Evolutionary conservation across 2,797 vertebrate genomes (phyloP).

Genomic region (Esox lucius): DNA sequence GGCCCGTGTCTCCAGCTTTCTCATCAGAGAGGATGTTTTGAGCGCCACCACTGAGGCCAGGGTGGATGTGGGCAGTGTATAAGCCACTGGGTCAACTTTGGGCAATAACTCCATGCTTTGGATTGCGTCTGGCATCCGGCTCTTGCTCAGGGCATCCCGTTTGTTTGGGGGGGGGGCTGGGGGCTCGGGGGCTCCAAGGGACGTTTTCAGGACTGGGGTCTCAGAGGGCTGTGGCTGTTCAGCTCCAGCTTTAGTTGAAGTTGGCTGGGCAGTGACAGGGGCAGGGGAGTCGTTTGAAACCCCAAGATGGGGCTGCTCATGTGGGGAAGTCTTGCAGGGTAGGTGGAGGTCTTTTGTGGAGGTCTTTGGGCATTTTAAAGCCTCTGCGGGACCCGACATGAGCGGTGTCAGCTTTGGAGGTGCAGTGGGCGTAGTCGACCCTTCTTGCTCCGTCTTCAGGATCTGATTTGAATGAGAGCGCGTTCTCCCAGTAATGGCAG

Average conservation of each 20-base stretch:
- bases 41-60: constrained; percentile 19
- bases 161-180: constrained; percentile 32
- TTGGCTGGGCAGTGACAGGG: constrained; percentile 25
- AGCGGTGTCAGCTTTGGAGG: constrained; percentile 28
- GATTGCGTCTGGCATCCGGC: constrained; percentile 20
- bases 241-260: constrained; percentile 37
- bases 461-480: constrained; percentile 51
- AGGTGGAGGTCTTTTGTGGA: constrained; percentile 6
- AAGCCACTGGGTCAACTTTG: constrained; percentile 15
- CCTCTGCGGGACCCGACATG: constrained; percentile 12
- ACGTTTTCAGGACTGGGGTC: constrained; percentile 33
- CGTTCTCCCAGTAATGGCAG: constrained; percentile 44
- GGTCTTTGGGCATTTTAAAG: constrained; percentile 22
- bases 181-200: constrained; percentile 30
- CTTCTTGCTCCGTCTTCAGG: constrained; percentile 38
- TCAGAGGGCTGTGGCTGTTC: constrained; percentile 49
- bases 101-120: constrained; percentile 10
- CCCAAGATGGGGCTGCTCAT: constrained; percentile 29
- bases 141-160: constrained; percentile 28
- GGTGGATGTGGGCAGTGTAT: constrained; percentile 12
- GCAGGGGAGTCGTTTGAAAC: background rate
- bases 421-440: background rate
- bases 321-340: constrained; percentile 11
- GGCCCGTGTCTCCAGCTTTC: constrained; percentile 15
- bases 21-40: constrained; percentile 41